Evolutionary conservation across 2,113 vertebrate species (phyloP).

Genomic region (Charina bottae): DNA sequence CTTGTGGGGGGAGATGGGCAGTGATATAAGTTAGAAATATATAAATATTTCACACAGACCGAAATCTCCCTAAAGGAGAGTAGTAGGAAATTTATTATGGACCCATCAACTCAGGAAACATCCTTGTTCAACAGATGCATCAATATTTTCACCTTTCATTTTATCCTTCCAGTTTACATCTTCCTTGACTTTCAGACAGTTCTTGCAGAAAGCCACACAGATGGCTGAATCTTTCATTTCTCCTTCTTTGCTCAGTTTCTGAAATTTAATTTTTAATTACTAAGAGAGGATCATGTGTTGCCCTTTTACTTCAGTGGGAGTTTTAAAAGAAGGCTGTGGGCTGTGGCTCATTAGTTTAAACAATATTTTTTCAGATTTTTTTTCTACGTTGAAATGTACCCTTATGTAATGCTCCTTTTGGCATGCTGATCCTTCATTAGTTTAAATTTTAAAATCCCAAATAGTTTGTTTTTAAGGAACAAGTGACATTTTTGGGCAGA

Average conservation of each 20-base stretch:
- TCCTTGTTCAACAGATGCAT: background rate
- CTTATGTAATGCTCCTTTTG: conserved; percentile 34
- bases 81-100: background rate
- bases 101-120: background rate
- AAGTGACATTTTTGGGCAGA: background rate
- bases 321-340: background rate
- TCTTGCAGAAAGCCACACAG: conserved; percentile 25
- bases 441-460: conserved; percentile 9
- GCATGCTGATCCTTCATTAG: conserved; percentile 30
- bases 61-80: background rate
- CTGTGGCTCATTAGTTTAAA: background rate
- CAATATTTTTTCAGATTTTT: conserved; percentile 12
- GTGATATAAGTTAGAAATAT: no score
- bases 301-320: conserved; percentile 19
- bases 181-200: conserved; percentile 14
- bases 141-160: background rate
- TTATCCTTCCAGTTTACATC: background rate
- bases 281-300: conserved; percentile 6
- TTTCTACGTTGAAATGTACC: conserved; percentile 17
- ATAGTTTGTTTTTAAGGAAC: conserved; percentile 25
- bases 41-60: accelerated
- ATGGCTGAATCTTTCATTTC: conserved; percentile 28
- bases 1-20: no score
- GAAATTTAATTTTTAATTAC: conserved; percentile 23
- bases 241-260: background rate